Conservation (phyloP, 2,113 vertebrate genomes). For the Lepisosteus osseus region DNA sequence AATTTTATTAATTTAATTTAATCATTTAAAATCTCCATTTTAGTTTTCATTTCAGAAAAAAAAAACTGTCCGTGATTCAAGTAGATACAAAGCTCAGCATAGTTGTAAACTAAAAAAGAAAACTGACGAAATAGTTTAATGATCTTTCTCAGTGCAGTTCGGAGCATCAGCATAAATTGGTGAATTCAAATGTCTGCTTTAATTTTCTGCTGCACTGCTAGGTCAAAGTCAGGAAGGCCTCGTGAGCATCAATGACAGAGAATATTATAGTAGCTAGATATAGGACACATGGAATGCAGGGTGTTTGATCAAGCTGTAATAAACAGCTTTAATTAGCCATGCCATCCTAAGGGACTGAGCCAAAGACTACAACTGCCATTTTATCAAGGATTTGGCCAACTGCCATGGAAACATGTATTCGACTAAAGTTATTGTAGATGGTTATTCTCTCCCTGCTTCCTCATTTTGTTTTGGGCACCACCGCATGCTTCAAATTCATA, state of each 20-base stretch:
- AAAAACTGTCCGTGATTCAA: too few relatives aligned
- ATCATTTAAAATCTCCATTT: too few relatives aligned
- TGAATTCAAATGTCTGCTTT: too few relatives aligned
- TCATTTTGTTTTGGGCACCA: not conserved
- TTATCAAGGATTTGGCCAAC: slow-evolving; percentile 58
- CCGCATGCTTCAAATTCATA: too few relatives aligned
- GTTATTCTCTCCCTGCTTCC: not conserved
- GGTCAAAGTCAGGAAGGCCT: slow-evolving; percentile 60
- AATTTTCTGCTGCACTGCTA: slow-evolving; percentile 52
- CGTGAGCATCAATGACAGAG: slow-evolving; percentile 60
- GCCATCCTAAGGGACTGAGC: slow-evolving; percentile 51
- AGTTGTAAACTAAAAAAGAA: too few relatives aligned
- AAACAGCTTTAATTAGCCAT: slow-evolving; percentile 69
- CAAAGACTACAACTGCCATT: slow-evolving; percentile 40
- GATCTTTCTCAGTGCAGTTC: too few relatives aligned
- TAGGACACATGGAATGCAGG: slow-evolving; percentile 61
- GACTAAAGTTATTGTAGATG: slow-evolving; percentile 30
- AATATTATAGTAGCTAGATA: slow-evolving; percentile 66
- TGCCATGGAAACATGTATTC: slow-evolving; percentile 38
- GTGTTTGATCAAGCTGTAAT: slow-evolving; percentile 70
- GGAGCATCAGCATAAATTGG: too few relatives aligned
- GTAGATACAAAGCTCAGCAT: too few relatives aligned
- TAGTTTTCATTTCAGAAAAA: too few relatives aligned
- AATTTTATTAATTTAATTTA: too few relatives aligned
- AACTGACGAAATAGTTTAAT: too few relatives aligned